A percentile compares a stretch with the other conserved stretches of the same genome.
phyloP scores from a whole-genome alignment of 92 coral and sea anemone genomes.

The Porites lobata region DNA sequence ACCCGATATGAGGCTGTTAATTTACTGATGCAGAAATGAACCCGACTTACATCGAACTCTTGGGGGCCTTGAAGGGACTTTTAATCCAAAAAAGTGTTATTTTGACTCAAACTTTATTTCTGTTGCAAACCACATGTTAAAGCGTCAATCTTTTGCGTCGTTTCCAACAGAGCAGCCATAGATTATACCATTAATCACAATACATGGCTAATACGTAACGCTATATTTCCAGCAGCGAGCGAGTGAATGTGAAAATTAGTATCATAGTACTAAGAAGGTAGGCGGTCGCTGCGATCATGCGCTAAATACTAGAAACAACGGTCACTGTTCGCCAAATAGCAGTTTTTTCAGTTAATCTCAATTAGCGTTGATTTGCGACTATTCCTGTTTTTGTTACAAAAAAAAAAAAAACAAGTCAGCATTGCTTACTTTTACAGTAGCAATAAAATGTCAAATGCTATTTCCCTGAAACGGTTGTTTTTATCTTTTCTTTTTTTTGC shows the following conservation, averaged over 20 bases:
- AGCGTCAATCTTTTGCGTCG: not conserved
- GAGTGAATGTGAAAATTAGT: not conserved
- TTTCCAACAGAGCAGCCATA: slow-evolving; percentile 1
- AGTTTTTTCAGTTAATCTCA: not conserved
- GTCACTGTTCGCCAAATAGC: not conserved
- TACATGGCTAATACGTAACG: not conserved
- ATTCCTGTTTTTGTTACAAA: not conserved
- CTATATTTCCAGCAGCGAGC: slow-evolving; percentile 2
- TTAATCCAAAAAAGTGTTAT: not conserved
- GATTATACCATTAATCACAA: not conserved
- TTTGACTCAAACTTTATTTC: not conserved
- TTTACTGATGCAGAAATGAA: not conserved
- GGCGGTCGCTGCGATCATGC: not conserved
- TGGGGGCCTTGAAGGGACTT: not conserved
- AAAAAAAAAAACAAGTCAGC: not conserved
- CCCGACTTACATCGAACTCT: not conserved
- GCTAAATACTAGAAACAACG: not conserved
- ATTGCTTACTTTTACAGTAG: not conserved
- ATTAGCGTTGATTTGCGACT: not conserved
- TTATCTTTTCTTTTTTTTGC: not conserved
- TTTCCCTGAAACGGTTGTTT: too few species aligned
- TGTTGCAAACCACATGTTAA: not conserved
- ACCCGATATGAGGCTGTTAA: not conserved
- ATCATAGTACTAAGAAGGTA: not conserved
- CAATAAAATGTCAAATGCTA: not conserved